Conservation (phyloP, 2,888 invertebrate species). For the Drosophila recens region DNA sequence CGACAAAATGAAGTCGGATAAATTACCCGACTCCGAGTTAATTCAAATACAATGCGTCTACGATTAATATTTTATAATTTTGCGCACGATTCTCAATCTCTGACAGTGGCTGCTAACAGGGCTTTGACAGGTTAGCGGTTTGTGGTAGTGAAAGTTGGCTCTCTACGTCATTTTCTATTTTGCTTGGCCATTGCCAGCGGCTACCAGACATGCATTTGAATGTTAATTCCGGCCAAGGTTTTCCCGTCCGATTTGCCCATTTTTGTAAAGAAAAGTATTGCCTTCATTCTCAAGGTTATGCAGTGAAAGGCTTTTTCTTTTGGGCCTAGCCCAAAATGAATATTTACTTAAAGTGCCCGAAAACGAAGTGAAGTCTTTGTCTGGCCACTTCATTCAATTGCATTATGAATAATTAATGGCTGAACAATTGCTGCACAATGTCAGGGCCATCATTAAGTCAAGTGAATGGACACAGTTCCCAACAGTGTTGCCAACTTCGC, state of each 20-base stretch:
- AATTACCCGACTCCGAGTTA: conserved; percentile 46
- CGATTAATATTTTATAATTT: conserved; percentile 78
- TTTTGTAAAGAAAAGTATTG: conserved; percentile 16
- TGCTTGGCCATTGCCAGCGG: conserved; percentile 51
- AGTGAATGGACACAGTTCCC: conserved; percentile 38
- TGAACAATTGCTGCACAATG: conserved; percentile 59
- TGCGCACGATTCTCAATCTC: conserved; percentile 76
- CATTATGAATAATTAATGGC: conserved; percentile 74
- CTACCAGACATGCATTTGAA: conserved; percentile 72
- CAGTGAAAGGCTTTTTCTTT: conserved; percentile 61
- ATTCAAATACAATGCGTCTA: conserved; percentile 57
- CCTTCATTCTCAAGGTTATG: conserved; percentile 34
- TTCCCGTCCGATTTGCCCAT: conserved; percentile 17
- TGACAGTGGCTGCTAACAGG: conserved; percentile 32
- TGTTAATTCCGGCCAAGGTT: conserved; percentile 54
- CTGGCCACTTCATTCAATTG: conserved; percentile 55
- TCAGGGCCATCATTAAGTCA: conserved; percentile 69
- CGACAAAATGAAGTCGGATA: conserved; percentile 55
- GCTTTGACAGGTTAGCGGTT: conserved; percentile 9
- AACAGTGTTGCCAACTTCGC: conserved; percentile 3
- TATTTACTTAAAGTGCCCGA: conserved; percentile 42
- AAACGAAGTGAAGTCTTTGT: conserved; percentile 30
- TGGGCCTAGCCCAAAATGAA: conserved; percentile 42
- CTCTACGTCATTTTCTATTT: conserved; percentile 34
- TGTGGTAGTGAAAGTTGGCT: conserved; percentile 48